Evolutionary conservation across 2,797 vertebrate genomes (phyloP).

Genomic region (Tapirus indicus): DNA sequence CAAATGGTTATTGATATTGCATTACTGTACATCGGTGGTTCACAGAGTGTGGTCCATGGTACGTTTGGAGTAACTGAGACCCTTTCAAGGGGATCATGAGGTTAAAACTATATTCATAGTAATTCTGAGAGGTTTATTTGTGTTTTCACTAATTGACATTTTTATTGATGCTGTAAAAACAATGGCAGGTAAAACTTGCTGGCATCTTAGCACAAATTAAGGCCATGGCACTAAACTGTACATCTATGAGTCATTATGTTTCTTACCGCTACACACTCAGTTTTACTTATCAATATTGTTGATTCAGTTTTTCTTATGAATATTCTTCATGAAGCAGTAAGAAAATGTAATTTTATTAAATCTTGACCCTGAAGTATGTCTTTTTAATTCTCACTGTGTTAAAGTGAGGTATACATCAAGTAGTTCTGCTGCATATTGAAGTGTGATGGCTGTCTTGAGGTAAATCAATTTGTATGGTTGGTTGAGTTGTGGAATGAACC

Average conservation of each 20-base stretch:
- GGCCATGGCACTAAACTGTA: not conserved
- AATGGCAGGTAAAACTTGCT: not conserved
- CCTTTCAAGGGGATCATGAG: not conserved
- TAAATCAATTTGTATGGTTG: not conserved
- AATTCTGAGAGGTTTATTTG: not conserved
- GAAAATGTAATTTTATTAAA: not conserved
- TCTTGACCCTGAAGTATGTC: not conserved
- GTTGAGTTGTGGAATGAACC: not conserved
- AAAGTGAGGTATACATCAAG: not conserved
- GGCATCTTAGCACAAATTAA: not conserved
- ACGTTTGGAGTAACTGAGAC: not conserved
- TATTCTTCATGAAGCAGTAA: conserved; percentile 30
- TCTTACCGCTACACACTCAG: not conserved
- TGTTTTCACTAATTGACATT: conserved; percentile 21
- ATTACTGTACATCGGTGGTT: not conserved
- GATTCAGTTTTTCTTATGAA: not conserved
- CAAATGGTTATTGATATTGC: not conserved
- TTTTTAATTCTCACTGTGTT: not conserved
- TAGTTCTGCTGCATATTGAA: not conserved
- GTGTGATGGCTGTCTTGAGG: not conserved
- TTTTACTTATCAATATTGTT: conserved; percentile 7
- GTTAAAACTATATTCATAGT: not conserved
- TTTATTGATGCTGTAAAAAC: not conserved
- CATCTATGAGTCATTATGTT: not conserved
- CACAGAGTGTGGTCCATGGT: not conserved